These are phyloP conservation scores for Cybosia mesomella DNA, from an alignment of 2,888 invertebrate species.

Conservation along the genomic window DNA sequence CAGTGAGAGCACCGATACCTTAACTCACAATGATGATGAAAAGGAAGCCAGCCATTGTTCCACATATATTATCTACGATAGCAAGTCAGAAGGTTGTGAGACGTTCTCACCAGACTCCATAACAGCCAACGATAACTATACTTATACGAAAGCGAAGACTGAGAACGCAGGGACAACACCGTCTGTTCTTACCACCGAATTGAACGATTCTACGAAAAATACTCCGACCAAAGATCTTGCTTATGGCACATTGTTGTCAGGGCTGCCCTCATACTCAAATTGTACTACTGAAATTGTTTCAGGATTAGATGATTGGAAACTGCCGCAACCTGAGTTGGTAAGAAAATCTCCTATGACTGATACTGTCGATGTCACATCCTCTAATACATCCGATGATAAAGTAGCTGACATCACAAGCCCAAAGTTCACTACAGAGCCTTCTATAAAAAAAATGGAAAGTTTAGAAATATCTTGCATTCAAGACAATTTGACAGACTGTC, in stretches of 20 bases:
- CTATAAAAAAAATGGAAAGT: constrained; percentile 76
- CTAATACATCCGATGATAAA: constrained; percentile 52
- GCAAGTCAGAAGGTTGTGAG: constrained; percentile 74
- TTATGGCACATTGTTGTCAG: constrained; percentile 76
- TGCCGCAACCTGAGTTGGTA: constrained; percentile 74
- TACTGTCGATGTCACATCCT: constrained; percentile 61
- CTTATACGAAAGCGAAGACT: constrained; percentile 77
- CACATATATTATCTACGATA: constrained; percentile 79
- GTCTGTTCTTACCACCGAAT: constrained; percentile 67
- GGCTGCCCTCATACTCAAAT: constrained; percentile 76
- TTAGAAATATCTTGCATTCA: constrained; percentile 74
- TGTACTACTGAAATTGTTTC: constrained; percentile 75
- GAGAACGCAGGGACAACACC: constrained; percentile 65
- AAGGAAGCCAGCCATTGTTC: constrained; percentile 75
- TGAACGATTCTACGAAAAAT: constrained; percentile 74
- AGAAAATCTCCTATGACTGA: constrained; percentile 69
- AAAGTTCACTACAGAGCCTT: constrained; percentile 58
- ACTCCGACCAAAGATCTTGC: constrained; percentile 77
- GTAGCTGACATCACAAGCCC: constrained; percentile 58
- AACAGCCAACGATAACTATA: constrained; percentile 75
- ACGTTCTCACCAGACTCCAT: constrained; percentile 81
- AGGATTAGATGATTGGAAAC: constrained; percentile 72
- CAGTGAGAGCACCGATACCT: constrained; percentile 77
- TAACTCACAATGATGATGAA: constrained; percentile 78
- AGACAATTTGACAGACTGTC: constrained; percentile 61